phyloP scores from a whole-genome alignment of 2,113 vertebrate genomes.

The Papio anubis region DNA sequence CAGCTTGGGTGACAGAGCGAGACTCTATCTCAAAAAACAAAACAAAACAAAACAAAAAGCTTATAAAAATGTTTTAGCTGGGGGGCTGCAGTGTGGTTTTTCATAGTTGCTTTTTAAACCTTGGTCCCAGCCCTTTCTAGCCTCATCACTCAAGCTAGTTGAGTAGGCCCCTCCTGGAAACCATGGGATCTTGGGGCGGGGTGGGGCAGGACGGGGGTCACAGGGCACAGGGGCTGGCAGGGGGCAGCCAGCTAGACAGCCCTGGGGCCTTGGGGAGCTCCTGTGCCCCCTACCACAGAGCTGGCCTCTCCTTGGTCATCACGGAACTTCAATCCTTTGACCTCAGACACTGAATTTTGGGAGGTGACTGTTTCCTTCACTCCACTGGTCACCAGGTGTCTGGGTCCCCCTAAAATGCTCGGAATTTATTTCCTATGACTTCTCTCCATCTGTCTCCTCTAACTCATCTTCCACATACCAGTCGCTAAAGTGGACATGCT shows the following conservation, averaged over 20 bases:
- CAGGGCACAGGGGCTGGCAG: background rate
- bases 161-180: background rate
- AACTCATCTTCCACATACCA: background rate
- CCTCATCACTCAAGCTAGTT: background rate
- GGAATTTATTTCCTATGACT: background rate
- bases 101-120: background rate
- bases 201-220: background rate
- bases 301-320: background rate
- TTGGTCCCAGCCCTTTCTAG: background rate
- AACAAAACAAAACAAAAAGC: too few species aligned
- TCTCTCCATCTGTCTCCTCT: background rate
- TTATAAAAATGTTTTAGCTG: too few species aligned
- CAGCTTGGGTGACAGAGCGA: too few species aligned
- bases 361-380: too few species aligned
- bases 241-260: background rate
- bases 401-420: background rate
- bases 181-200: too few species aligned
- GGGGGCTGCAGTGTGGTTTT: background rate
- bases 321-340: background rate
- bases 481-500: accelerated
- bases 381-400: background rate
- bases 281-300: background rate
- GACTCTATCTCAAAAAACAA: too few species aligned
- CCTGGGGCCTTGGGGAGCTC: background rate
- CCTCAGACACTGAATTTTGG: background rate